Base-by-base conservation (phyloP, 2,888 invertebrate species). In the Sarcophaga caerulescens region DNA sequence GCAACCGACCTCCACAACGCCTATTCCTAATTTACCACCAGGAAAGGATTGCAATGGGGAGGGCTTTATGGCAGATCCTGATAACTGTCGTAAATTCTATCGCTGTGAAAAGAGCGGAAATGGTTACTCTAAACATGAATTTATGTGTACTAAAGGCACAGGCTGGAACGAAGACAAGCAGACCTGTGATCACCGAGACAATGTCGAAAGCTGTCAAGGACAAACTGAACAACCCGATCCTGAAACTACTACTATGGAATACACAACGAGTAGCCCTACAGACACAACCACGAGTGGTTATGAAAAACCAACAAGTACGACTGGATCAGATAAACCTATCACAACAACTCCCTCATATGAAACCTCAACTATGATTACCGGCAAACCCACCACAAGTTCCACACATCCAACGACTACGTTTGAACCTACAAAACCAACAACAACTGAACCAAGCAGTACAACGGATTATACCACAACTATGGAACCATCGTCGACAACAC, bases 141-240 rank as follows among this genome's bases (percentile, higher is more conserved):
- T 95, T 89, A 92, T 93, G 77, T 96, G 96, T 89, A 95, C 95
- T 0, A 94, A 94, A 78, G 96, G 95, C 52, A 96, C 96, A 1
- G 94, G 94, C 47, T 96, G 96, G 96, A 95, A 96, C 89, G 94
- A 94, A 89, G 93, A 94, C 14, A 92, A 94, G 70, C 94, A 94
- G 89, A 94, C 95, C 0, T 96, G 95, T 89, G 95, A 95, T 90
- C 94, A 95, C 89, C 93, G 93, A n/a, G 93, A 91, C 4, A 92
- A 92, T 69, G 88, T 92, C 11, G 89, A 90, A 2, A 84, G 90
- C 17, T 93, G 93, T 81, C 88, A 89, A 47, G 90, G 91, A 11
- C 90, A 89, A 81, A 88, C 77, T 0, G 79, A 78, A 25, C 35
- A 35, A 10, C 35, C 35, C 35, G 35, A 35, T 10, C 35, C 35